Percentiles rank a stretch among this genome's conserved stretches.
Evolutionary conservation across 1,140 invertebrate genomes (phyloP).

Genomic region (Drosophila asahinai): DNA sequence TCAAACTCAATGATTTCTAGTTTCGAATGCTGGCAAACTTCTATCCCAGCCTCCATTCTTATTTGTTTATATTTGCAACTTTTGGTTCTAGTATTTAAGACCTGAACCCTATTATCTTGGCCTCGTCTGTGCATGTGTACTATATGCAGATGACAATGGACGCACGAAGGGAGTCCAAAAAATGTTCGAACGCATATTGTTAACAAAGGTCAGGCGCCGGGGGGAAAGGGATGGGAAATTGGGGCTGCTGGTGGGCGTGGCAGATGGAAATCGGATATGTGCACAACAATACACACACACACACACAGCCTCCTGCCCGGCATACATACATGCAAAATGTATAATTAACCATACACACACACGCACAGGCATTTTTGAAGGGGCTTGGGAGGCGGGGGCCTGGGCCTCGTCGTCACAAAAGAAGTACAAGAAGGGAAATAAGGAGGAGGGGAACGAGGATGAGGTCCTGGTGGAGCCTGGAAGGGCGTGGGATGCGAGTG

Average conservation of each 20-base stretch:
- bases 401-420: slow-evolving; percentile 26
- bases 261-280: slow-evolving; percentile 70
- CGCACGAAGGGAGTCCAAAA: slow-evolving; percentile 33
- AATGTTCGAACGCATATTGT: slow-evolving; percentile 74
- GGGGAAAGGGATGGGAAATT: slow-evolving; percentile 7
- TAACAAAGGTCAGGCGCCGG: slow-evolving; percentile 57
- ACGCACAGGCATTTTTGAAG: slow-evolving; percentile 16
- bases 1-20: too few relatives aligned
- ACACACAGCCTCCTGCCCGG: not conserved
- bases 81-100: too few relatives aligned
- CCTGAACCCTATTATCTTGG: not conserved
- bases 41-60: too few relatives aligned
- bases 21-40: too few relatives aligned
- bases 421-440: slow-evolving; percentile 23
- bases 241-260: slow-evolving; percentile 9
- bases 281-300: slow-evolving; percentile 36
- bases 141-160: slow-evolving; percentile 25
- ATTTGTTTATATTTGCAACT: not conserved
- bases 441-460: not conserved
- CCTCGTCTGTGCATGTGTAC: not conserved
- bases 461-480: not conserved
- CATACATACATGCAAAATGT: slow-evolving; percentile 65
- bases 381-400: not conserved
- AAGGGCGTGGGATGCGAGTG: slow-evolving; percentile 2
- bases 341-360: slow-evolving; percentile 75